Conservation (phyloP, 2,113 vertebrate species). For the Myotis brandtii region DNA sequence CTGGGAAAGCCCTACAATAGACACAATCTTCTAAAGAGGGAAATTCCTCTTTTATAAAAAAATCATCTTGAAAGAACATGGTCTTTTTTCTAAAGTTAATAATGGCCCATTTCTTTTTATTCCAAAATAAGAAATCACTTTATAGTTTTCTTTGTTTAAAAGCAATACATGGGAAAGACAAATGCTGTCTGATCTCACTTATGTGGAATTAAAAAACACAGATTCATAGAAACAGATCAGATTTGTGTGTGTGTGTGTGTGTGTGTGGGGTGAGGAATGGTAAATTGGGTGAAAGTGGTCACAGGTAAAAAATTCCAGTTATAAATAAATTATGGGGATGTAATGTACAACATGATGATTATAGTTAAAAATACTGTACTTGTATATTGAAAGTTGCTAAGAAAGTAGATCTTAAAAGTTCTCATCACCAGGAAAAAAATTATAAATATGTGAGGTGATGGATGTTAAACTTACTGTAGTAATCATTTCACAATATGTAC, state of each 20-base stretch:
- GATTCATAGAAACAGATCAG: neutral
- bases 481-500: neutral
- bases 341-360: neutral
- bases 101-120: conserved; percentile 25
- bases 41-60: conserved; percentile 23
- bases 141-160: conserved; percentile 51
- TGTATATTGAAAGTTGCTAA: neutral
- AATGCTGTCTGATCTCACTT: neutral
- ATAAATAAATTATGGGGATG: neutral
- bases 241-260: neutral
- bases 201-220: neutral
- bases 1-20: neutral
- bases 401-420: neutral
- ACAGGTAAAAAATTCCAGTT: neutral
- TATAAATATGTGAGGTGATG: neutral
- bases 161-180: neutral
- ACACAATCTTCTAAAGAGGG: neutral
- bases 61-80: neutral
- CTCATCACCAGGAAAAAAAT: neutral
- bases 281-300: neutral
- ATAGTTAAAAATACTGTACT: neutral
- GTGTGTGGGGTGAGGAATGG: neutral
- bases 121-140: conserved; percentile 12
- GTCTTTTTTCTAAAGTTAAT: conserved; percentile 1
- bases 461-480: neutral